Percentiles rank a stretch among this genome's conserved stretches.
Evolutionary conservation across 1,140 invertebrate species (phyloP).

Genomic region (Gonioctena quinquepunctata): DNA sequence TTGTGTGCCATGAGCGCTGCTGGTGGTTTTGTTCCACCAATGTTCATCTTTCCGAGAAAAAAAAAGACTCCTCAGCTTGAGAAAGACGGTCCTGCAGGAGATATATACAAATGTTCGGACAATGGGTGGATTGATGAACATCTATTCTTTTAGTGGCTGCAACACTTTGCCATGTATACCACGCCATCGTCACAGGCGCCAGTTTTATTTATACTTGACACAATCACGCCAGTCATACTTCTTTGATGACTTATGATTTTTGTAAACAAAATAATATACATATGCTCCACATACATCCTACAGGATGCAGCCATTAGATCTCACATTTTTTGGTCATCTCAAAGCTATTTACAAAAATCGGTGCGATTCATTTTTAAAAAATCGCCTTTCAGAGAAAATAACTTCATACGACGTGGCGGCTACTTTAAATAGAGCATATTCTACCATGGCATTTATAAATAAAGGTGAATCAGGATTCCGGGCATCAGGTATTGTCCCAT

Average conservation of each 20-base stretch:
- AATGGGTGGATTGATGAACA: constrained; percentile 47
- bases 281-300: constrained; percentile 34
- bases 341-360: constrained; percentile 36
- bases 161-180: constrained; percentile 20
- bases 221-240: constrained; percentile 38
- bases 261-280: constrained; percentile 38
- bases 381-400: constrained; percentile 23
- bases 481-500: too few relatives aligned
- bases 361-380: constrained; percentile 39
- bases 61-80: constrained; percentile 28
- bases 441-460: constrained; percentile 26
- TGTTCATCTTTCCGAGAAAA: constrained; percentile 31
- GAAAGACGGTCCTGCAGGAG: constrained; percentile 45
- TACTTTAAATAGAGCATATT: constrained; percentile 24
- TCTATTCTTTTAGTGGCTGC: constrained; percentile 25
- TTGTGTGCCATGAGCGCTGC: constrained; percentile 29
- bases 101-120: constrained; percentile 37
- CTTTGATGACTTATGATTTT: constrained; percentile 30
- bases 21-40: constrained; percentile 19
- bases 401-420: constrained; percentile 33
- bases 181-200: constrained; percentile 38
- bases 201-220: constrained; percentile 44
- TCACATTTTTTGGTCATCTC: constrained; percentile 41
- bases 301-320: constrained; percentile 53
- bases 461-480: too few relatives aligned